These are phyloP conservation scores for Dendronephthya gigantea DNA, from an alignment of 64 coral and sea anemone genomes.

Conservation along the genomic window DNA sequence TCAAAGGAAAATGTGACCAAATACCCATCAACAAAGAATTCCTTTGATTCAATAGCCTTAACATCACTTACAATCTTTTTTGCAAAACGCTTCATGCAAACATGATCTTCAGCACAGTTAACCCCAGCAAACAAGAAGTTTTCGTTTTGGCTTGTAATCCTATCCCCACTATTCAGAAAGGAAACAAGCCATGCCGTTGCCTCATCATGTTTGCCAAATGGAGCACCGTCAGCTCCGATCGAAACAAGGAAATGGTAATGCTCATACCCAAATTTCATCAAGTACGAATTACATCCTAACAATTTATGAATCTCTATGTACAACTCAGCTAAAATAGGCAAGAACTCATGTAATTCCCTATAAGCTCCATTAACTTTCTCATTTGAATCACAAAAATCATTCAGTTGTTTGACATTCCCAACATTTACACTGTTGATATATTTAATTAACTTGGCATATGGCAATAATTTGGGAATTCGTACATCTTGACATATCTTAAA, in stretches of 20 bases:
- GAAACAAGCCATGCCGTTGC: neutral
- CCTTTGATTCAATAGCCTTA: neutral
- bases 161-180: neutral
- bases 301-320: neutral
- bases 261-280: neutral
- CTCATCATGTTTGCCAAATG: neutral
- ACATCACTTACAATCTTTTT: neutral
- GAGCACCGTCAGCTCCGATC: neutral
- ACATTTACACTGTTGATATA: slow-evolving; percentile 37
- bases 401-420: slow-evolving; percentile 40
- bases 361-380: slow-evolving; percentile 46
- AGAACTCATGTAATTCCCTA: slow-evolving; percentile 1
- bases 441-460: slow-evolving; percentile 42
- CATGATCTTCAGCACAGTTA: neutral
- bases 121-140: neutral
- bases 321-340: neutral
- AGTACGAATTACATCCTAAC: neutral
- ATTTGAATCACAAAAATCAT: slow-evolving; percentile 39
- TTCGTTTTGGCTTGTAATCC: neutral
- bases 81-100: neutral
- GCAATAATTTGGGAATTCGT: slow-evolving; percentile 32
- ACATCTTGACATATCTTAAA: slow-evolving; percentile 27
- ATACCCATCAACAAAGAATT: neutral
- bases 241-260: neutral
- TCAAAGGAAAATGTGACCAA: neutral